Evolutionary conservation across 2,797 vertebrate genomes (phyloP).

Genomic region (Telmatherina bonti): DNA sequence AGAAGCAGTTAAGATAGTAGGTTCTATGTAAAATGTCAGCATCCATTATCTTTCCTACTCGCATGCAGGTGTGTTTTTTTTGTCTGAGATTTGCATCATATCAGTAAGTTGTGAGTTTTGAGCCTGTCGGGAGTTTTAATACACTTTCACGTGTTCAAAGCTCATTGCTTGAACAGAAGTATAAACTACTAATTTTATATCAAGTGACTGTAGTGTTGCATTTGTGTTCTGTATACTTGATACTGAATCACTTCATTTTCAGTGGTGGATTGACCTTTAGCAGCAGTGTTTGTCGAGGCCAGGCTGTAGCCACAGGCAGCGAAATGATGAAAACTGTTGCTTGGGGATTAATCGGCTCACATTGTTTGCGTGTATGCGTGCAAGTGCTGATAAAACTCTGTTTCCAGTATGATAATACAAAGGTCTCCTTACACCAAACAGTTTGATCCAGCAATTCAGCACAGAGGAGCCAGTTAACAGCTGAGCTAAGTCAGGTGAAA

Average conservation of each 20-base stretch:
- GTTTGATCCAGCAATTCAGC: slow-evolving; percentile 36
- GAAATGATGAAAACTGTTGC: slow-evolving; percentile 53
- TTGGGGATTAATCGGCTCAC: slow-evolving; percentile 41
- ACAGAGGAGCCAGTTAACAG: slow-evolving; percentile 41
- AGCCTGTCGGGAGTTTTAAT: slow-evolving; percentile 53
- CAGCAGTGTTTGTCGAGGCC: slow-evolving; percentile 50
- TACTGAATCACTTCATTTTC: slow-evolving; percentile 34
- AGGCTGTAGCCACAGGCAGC: slow-evolving; percentile 62
- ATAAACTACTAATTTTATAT: slow-evolving; percentile 78
- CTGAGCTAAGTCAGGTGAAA: slow-evolving; percentile 48
- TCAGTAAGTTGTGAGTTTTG: slow-evolving; percentile 50
- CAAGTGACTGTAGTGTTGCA: slow-evolving; percentile 61
- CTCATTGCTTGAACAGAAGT: slow-evolving; percentile 74
- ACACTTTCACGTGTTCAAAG: slow-evolving; percentile 58
- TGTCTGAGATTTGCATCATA: slow-evolving; percentile 15
- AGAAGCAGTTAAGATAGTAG: slow-evolving; percentile 31
- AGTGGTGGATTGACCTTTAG: slow-evolving; percentile 63
- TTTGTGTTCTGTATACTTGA: slow-evolving; percentile 26
- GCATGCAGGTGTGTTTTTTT: slow-evolving; percentile 3
- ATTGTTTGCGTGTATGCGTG: slow-evolving; percentile 14
- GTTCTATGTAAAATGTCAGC: slow-evolving; percentile 23
- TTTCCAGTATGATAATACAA: slow-evolving; percentile 3
- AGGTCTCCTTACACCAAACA: slow-evolving; percentile 9
- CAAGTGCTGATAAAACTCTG: slow-evolving; percentile 14
- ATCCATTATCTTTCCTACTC: slow-evolving; percentile 7